These are phyloP conservation scores for Parnassius mnemosyne DNA, from an alignment of 2,888 invertebrate species.

Conservation along the genomic window DNA sequence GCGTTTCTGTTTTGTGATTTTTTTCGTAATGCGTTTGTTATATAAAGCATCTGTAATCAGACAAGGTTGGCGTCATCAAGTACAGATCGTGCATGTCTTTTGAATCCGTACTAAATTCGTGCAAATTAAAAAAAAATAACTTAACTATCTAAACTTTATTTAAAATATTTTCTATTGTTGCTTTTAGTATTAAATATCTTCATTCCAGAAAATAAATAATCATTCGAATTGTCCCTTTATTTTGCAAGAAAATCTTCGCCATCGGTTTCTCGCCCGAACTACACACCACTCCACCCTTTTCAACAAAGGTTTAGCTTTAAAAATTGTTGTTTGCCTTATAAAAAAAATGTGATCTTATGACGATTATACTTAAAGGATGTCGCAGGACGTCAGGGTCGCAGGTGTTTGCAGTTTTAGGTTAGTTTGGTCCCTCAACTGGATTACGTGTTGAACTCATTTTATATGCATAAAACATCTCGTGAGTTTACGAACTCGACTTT, in stretches of 20 bases:
- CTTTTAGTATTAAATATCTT: constrained; percentile 57
- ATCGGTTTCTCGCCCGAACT: constrained; percentile 54
- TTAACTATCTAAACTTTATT: constrained; percentile 31
- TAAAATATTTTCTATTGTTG: constrained; percentile 32
- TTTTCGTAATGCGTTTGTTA: constrained; percentile 12
- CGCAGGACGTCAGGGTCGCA: constrained; percentile 52
- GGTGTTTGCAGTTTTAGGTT: constrained; percentile 30
- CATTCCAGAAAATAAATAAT: constrained; percentile 46
- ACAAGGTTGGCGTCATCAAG: not conserved
- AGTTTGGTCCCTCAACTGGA: constrained; percentile 11
- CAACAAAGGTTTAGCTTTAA: constrained; percentile 78
- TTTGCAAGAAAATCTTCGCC: constrained; percentile 43
- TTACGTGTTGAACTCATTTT: constrained; percentile 21
- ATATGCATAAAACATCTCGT: not conserved
- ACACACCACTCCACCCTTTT: constrained; percentile 37
- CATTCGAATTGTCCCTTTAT: constrained; percentile 35
- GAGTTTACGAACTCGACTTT: constrained; percentile 1
- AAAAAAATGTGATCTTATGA: constrained; percentile 79
- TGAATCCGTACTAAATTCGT: constrained; percentile 22
- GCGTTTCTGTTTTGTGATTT: constrained; percentile 18
- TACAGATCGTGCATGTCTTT: constrained; percentile 5
- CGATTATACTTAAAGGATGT: constrained; percentile 73
- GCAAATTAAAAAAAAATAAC: constrained; percentile 19
- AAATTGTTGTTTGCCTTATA: constrained; percentile 80
- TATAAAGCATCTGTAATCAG: not conserved